Evolutionary conservation across 1,140 invertebrate genomes (phyloP), one percentile per base, ranked within the genome.

Genomic region (Lasaia peninsularis): DNA sequence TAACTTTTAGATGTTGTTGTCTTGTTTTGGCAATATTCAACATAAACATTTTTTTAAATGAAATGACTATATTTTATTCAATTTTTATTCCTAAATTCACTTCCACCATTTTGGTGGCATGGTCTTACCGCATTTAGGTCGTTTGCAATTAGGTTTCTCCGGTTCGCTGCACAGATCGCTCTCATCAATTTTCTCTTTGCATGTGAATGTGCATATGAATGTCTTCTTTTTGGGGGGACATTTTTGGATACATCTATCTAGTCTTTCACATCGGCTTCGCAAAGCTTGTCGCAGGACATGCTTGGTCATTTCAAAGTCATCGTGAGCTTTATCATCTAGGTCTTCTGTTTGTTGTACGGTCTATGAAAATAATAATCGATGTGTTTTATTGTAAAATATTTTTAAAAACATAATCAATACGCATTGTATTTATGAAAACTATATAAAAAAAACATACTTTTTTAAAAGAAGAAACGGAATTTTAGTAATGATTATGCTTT

Each of bases 51-150:
- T 2, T 7, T 6, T 4, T 4, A 28, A 28, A 28, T 28, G 8
- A 28, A 2, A 28, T 4, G 0, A 24, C 24, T 0, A 28, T 28
- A n/a, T 28, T 28, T 28, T 2, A 28, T 6, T 28, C 0, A 28
- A 7, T 2, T 6, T 28, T 28, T 28, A 28, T 28, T 28, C 8
- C 8, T 28, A 4, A 28, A 4, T 6, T 28, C 24, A 28, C 24
- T 28, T 34, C 33, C n/a, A 34, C 74, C 74, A 79, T 10, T 16
- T 32, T 2, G 77, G 74, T 14, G 77, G 77, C 67, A 73, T 65
- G 1, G 74, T 80, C 32, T 61, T 71, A 2, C 71, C 71, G 52
- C 71, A 70, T 21, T 65, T 69, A 2, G 52, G 31, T 50, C 54
- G 65, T 24, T 61, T 56, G 8, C 65, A 72, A 16, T 59, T 58